phyloP scores from a whole-genome alignment of 2,113 vertebrate species.

The Melanerpes formicivorus region DNA sequence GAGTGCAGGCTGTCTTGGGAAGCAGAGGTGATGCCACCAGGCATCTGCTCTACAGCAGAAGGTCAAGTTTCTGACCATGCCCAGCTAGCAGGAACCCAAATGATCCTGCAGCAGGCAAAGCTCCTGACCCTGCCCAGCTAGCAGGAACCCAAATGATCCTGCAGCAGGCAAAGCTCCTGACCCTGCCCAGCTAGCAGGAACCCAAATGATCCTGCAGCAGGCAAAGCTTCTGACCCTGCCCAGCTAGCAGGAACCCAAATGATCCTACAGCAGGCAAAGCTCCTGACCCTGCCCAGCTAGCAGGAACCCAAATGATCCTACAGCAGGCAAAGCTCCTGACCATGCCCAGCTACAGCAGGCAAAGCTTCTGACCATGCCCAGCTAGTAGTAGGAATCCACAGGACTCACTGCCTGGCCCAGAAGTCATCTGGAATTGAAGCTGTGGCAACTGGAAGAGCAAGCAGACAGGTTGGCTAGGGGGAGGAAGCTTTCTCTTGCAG shows the following conservation, averaged over 20 bases:
- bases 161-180: no score
- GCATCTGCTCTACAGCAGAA: slow-evolving; percentile 5
- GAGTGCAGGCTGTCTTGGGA: slow-evolving; percentile 34
- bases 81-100: no score
- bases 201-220: background rate
- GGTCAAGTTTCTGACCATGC: no score
- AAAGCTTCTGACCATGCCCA: no score
- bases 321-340: no score
- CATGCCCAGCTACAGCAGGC: no score
- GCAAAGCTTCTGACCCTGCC: background rate
- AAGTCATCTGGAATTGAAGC: background rate
- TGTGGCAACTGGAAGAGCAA: background rate
- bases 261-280: background rate
- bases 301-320: no score
- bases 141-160: no score
- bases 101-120: no score
- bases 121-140: no score
- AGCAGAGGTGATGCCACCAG: background rate
- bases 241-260: background rate
- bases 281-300: no score
- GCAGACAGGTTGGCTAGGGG: background rate
- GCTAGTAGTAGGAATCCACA: background rate
- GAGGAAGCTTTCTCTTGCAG: background rate
- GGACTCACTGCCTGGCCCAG: background rate
- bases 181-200: no score